Evolutionary conservation across 2,888 invertebrate species (phyloP), one percentile per base, ranked within the genome.

Genomic region (Eremobia ochroleuca): DNA sequence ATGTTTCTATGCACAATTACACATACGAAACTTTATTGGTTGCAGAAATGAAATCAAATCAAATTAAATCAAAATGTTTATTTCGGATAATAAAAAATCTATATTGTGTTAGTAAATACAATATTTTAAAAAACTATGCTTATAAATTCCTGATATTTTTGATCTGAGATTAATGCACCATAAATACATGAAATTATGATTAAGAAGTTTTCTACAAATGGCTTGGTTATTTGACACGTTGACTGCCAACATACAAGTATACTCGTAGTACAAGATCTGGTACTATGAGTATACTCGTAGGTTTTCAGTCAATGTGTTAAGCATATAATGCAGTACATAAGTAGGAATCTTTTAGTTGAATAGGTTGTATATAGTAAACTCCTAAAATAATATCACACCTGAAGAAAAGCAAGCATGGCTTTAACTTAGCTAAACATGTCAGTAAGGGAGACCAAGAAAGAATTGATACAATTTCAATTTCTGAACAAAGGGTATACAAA

Each of bases 381-480:
- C 88, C 85, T 85, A 88, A 88, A 85, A 80, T 84, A 85, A 85
- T 88, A 88, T 88, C 88, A 88, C 87, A 88, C 85, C 88, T 88
- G 81, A 80, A 83, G 74, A 79, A 88, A 88, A 88, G 79, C 87
- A 88, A 88, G 79, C 79, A 76, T 87, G 85, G 87, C 86, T 84
- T 81, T 72, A 77, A 78, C 74, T 82, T 86, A 82, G 64, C 58
- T 75, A 75, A 79, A 79, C 71, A 80, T 67, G 76, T 77, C 76
- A 77, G 70, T 77, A 58, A 66, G 31, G 85, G 71, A 85, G 31
- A 80, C 79, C 68, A 75, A 72, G 34, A 69, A 61, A 49, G 0
- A 75, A 64, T 62, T 73, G 65, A 79, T 73, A 71, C n/a, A 64
- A 37, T 71, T 82, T 31, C 55, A 69, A 76, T 76, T 37, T 62